phyloP scores from a whole-genome alignment of 2,888 invertebrate species.

The Polylopha cassiicola region DNA sequence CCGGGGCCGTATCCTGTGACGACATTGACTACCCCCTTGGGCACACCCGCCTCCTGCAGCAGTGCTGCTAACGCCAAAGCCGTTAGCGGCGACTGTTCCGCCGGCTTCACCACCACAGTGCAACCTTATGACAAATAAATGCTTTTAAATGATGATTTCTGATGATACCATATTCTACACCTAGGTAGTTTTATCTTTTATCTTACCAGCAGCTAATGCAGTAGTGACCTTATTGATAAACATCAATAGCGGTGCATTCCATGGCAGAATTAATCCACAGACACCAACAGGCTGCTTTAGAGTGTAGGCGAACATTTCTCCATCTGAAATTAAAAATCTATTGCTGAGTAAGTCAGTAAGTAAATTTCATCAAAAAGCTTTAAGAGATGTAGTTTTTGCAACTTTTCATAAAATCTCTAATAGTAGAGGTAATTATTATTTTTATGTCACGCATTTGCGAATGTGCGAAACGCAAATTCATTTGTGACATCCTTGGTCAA shows the following conservation, averaged over 20 bases:
- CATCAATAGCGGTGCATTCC: conserved; percentile 94
- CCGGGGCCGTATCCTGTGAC: conserved; percentile 89
- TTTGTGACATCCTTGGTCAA: no score
- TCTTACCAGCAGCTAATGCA: conserved; percentile 75
- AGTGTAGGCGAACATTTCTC: conserved; percentile 85
- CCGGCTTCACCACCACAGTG: conserved; percentile 91
- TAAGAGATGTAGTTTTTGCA: no score
- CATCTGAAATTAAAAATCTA: no score
- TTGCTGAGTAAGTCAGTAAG: no score
- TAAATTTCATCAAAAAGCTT: conserved; percentile 5
- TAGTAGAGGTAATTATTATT: no score
- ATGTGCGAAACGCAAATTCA: no score
- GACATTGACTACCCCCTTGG: conserved; percentile 92
- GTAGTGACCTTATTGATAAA: conserved; percentile 92
- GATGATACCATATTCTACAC: no score
- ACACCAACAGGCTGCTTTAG: conserved; percentile 78
- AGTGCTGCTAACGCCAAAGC: conserved; percentile 90
- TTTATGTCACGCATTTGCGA: no score
- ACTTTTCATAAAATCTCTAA: background rate
- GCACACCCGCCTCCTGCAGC: conserved; percentile 91
- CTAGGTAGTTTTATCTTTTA: background rate
- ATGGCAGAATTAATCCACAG: conserved; percentile 92
- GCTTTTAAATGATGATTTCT: no score
- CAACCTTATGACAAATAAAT: no score
- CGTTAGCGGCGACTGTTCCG: conserved; percentile 94